These are phyloP conservation scores for Adrianichthys oophorus DNA, from an alignment of 2,797 vertebrate species.

Conservation along the genomic window DNA sequence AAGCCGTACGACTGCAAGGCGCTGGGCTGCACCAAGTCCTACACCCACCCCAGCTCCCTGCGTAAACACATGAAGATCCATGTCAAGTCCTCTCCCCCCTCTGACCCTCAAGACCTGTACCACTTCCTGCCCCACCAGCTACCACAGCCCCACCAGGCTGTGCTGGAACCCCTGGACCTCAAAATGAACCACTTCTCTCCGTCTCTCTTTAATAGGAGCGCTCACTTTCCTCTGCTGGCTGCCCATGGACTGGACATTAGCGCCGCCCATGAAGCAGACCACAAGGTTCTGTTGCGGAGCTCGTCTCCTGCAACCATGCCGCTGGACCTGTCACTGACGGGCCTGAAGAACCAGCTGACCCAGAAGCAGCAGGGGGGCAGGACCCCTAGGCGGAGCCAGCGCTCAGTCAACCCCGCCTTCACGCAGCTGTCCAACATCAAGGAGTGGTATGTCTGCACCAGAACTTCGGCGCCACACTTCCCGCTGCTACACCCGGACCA, in stretches of 20 bases:
- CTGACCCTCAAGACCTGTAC: constrained; percentile 80
- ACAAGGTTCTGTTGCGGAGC: constrained; percentile 65
- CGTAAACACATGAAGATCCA: constrained; percentile 98
- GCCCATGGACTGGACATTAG: constrained; percentile 35
- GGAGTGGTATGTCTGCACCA: constrained; percentile 95
- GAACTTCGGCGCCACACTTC: constrained; percentile 67
- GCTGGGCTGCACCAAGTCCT: constrained; percentile 93
- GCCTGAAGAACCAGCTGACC: constrained; percentile 65
- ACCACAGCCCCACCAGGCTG: constrained; percentile 54
- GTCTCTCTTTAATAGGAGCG: constrained; percentile 30
- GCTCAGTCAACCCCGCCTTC: constrained; percentile 81
- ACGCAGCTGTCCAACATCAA: constrained; percentile 96
- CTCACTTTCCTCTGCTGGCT: constrained; percentile 54
- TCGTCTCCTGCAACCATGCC: constrained; percentile 64
- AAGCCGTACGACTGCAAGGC: constrained; percentile 99
- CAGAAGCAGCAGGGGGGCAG: constrained; percentile 63
- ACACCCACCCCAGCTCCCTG: constrained; percentile 94
- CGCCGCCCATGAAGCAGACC: constrained; percentile 41
- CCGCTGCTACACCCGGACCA: constrained; percentile 69
- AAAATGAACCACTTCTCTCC: constrained; percentile 68
- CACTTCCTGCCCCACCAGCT: constrained; percentile 66
- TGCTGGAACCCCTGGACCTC: constrained; percentile 70
- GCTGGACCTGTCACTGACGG: constrained; percentile 72
- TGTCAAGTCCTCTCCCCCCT: constrained; percentile 88
- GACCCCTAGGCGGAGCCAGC: constrained; percentile 57